A percentile compares a stretch with the other conserved stretches of the same genome.
Evolutionary conservation across 2,797 vertebrate species (phyloP).

Genomic region (Champsocephalus esox): DNA sequence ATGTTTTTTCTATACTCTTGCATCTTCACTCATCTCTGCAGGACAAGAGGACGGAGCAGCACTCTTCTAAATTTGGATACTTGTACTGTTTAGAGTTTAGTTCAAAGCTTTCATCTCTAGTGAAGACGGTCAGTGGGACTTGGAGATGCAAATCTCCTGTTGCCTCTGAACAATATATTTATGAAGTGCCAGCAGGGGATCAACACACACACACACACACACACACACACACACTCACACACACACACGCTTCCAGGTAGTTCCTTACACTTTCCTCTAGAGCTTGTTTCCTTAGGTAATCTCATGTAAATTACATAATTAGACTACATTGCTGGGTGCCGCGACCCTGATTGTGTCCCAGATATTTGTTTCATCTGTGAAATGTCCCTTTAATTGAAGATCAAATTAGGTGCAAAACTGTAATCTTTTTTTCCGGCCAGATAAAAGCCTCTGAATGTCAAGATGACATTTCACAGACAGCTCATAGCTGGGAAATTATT

Average conservation of each 20-base stretch:
- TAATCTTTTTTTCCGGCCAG: constrained; percentile 18
- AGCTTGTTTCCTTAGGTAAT: constrained; percentile 19
- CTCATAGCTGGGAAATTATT: constrained; percentile 31
- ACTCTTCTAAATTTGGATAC: constrained; percentile 55
- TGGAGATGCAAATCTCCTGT: constrained; percentile 38
- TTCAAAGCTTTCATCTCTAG: constrained; percentile 64
- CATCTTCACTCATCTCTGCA: constrained; percentile 61
- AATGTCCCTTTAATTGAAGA: constrained; percentile 49
- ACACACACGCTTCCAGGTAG: too few species aligned
- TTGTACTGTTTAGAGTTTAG: constrained; percentile 27
- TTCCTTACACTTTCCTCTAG: too few species aligned
- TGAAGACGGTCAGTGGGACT: constrained; percentile 58
- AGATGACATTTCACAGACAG: constrained; percentile 28
- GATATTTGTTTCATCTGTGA: constrained; percentile 55
- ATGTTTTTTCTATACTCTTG: constrained; percentile 72
- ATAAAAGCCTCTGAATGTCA: constrained; percentile 56
- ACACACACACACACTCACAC: too few species aligned
- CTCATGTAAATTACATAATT: constrained; percentile 58
- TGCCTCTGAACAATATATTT: constrained; percentile 53
- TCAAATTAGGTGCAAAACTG: constrained; percentile 54
- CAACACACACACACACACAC: background rate
- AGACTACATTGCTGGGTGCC: constrained; percentile 39
- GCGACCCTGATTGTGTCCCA: constrained; percentile 42
- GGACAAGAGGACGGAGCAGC: constrained; percentile 42
- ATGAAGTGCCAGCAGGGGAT: constrained; percentile 46